phyloP scores from a whole-genome alignment of 1,140 invertebrate species.

The Anoplolepis gracilipes region DNA sequence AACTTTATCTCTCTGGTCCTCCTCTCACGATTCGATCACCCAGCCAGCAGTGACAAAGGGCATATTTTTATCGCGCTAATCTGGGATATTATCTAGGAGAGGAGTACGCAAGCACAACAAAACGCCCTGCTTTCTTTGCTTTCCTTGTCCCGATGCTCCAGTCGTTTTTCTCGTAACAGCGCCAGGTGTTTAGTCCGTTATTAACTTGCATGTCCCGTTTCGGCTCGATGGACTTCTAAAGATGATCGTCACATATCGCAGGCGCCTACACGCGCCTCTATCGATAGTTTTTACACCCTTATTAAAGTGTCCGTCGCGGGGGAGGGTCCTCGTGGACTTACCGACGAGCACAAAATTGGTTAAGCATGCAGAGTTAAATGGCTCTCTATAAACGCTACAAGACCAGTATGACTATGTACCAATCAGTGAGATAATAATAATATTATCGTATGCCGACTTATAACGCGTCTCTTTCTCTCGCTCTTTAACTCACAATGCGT shows the following conservation, averaged over 20 bases:
- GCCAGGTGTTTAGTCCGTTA: constrained; percentile 50
- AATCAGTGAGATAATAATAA: constrained; percentile 72
- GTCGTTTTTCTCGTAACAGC: constrained; percentile 63
- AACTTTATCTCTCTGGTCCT: constrained; percentile 14
- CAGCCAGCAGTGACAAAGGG: constrained; percentile 29
- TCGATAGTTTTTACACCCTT: constrained; percentile 65
- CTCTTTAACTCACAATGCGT: background rate
- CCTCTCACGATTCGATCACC: constrained; percentile 53
- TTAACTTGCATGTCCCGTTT: constrained; percentile 67
- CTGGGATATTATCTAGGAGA: constrained; percentile 68
- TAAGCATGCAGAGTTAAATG: constrained; percentile 80
- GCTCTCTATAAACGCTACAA: constrained; percentile 72
- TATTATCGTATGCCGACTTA: constrained; percentile 51
- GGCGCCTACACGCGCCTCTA: constrained; percentile 68
- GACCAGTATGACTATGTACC: constrained; percentile 71
- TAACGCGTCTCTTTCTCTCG: background rate
- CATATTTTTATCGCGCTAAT: constrained; percentile 63
- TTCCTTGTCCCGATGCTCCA: constrained; percentile 69
- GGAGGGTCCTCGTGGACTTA: constrained; percentile 22
- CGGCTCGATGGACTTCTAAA: constrained; percentile 75
- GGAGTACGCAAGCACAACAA: constrained; percentile 12
- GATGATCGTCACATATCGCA: constrained; percentile 72
- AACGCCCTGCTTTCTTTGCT: constrained; percentile 28
- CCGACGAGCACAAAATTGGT: constrained; percentile 71
- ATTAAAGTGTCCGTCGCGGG: constrained; percentile 64